These are phyloP conservation scores for Petromus typicus DNA, from an alignment of 2,113 vertebrate genomes.

Conservation along the genomic window DNA sequence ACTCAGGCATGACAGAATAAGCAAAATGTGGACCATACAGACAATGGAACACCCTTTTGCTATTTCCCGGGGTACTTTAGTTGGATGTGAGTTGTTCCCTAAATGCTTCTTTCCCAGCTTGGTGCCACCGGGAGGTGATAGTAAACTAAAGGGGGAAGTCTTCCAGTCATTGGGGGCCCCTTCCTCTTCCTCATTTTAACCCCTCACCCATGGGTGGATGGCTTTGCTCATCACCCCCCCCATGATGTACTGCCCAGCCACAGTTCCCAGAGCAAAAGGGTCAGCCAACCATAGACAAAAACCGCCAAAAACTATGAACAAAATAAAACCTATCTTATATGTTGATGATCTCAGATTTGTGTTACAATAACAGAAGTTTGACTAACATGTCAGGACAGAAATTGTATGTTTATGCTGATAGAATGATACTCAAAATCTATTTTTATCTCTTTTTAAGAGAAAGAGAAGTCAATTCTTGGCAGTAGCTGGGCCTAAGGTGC, in stretches of 20 bases:
- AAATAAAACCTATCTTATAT: not conserved
- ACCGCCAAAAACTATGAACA: not conserved
- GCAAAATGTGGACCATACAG: not conserved
- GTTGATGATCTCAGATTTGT: not conserved
- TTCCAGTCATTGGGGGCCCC: not conserved
- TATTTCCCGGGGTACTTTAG: not conserved
- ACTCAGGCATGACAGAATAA: not conserved
- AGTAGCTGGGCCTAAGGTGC: not conserved
- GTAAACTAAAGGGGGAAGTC: not conserved
- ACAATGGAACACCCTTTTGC: not conserved
- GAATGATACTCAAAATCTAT: constrained; percentile 38
- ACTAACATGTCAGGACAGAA: not conserved
- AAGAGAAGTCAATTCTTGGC: constrained; percentile 20
- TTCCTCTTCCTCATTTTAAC: not conserved
- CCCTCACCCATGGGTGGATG: not conserved
- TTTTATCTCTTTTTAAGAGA: not conserved
- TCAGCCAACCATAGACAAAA: not conserved
- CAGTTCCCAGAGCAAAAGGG: not conserved
- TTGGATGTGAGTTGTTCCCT: not conserved
- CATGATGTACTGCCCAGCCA: not conserved
- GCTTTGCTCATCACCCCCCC: too few species aligned
- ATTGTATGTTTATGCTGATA: constrained; percentile 11
- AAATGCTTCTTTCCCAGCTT: not conserved
- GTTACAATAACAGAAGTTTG: not conserved
- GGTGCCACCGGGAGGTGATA: not conserved